A percentile compares a stretch with the other conserved stretches of the same genome.
Conservation (phyloP, 2,888 invertebrate species). For the Muschampia plurimacula region DNA sequence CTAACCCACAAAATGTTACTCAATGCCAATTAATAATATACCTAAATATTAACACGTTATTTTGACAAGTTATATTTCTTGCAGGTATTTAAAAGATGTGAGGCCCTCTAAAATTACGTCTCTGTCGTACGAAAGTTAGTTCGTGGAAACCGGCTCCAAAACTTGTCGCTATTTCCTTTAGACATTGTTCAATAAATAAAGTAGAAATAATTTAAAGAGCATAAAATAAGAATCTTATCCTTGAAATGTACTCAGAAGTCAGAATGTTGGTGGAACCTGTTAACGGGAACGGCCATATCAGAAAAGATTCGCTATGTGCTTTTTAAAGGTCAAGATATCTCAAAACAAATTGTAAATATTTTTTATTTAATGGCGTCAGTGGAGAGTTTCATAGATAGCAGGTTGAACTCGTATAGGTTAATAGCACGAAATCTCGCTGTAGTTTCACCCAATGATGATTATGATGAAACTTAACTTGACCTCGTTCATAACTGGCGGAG, state of each 20-base stretch:
- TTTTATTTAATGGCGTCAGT: conserved; percentile 14
- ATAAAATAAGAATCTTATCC: not conserved
- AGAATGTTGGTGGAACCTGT: conserved; percentile 2
- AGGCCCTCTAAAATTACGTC: not conserved
- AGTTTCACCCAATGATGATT: conserved; percentile 43
- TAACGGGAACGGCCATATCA: conserved; percentile 8
- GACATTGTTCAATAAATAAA: not conserved
- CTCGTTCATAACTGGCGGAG: conserved; percentile 47
- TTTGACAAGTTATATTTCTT: not conserved
- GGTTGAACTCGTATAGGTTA: conserved; percentile 33
- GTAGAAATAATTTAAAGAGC: not conserved
- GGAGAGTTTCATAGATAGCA: conserved; percentile 23
- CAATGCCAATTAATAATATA: conserved; percentile 41
- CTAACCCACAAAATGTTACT: conserved; percentile 51
- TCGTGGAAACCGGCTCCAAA: not conserved
- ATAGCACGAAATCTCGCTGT: conserved; percentile 32
- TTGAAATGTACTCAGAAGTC: not conserved
- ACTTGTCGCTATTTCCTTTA: not conserved
- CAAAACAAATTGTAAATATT: conserved; percentile 21
- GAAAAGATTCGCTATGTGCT: conserved; percentile 18
- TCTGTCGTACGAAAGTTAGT: not conserved
- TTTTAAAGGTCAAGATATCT: conserved; percentile 19
- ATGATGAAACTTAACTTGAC: conserved; percentile 50
- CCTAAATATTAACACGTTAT: conserved; percentile 1
- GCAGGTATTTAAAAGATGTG: not conserved